Base-by-base conservation (phyloP, 2,888 invertebrate genomes). In the Acrobasis suavella region DNA sequence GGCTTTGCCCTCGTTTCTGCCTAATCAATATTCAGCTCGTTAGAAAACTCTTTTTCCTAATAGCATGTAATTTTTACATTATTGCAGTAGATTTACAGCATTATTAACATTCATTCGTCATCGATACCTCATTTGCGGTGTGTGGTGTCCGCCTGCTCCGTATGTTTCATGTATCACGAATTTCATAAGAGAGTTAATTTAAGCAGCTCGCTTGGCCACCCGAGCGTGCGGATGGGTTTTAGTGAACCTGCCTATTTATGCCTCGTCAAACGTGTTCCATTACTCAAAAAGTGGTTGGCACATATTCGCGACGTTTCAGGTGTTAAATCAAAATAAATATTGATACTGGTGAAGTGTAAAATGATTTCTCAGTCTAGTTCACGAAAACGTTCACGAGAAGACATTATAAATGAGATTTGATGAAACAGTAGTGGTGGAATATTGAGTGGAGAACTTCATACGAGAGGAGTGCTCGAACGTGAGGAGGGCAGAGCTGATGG, bases 401-500 rank as follows among this genome's bases (percentile, higher is more conserved):
- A 79, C 72, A 78, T 79, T 78, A 73, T 73, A 74, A 73, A 71
- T 83, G 72, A 66, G 74, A 58, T 69, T 66, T 67, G 65, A 70
- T 73, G 71, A 70, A 70, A 79, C 63, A 71, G 62, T 70, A 76
- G 79, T 82, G 80, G 68, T 82, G 80, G 68, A 75, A 69, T 71
- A 65, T 69, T 67, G 72, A 71, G 81, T 72, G 70, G 66, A 60
- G 60, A 66, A 38, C 67, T 70, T 69, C 2, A 68, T 64, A 70
- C 63, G 69, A 51, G 67, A 66, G 65, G 73, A 71, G 74, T 76
- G 71, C 67, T 73, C 68, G 73, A 69, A 75, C 69, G 77, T 77
- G 78, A 81, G 78, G 83, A 78, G 83, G 85, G 78, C 81, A 84
- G 85, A 80, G 87, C 88, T 83, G 89, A 91, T 91, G 90, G 73